phyloP scores from a whole-genome alignment of 2,888 invertebrate genomes.

The Anorthoa munda region DNA sequence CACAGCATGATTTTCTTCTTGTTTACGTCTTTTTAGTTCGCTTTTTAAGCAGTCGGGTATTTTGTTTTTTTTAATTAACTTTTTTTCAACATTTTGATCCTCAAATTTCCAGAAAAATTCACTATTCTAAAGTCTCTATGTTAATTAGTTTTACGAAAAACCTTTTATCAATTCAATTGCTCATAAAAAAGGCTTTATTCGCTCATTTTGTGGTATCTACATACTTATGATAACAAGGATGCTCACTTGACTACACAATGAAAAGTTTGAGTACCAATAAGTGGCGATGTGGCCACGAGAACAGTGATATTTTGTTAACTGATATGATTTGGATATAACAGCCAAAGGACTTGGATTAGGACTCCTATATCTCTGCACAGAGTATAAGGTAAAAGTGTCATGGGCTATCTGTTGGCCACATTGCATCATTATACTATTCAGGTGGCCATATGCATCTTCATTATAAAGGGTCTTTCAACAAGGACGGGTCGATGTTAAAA shows the following conservation, averaged over 20 bases:
- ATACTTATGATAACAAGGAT: slow-evolving; percentile 54
- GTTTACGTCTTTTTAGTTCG: too few species aligned
- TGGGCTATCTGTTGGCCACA: too few species aligned
- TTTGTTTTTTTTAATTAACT: too few species aligned
- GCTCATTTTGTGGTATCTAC: slow-evolving; percentile 31
- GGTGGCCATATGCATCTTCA: too few species aligned
- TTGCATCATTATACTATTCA: too few species aligned
- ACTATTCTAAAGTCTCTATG: not conserved
- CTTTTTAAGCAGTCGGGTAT: too few species aligned
- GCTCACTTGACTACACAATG: slow-evolving; percentile 43
- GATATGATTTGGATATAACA: not conserved
- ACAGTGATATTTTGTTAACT: slow-evolving; percentile 10
- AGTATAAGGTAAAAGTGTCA: too few species aligned
- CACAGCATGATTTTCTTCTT: too few species aligned
- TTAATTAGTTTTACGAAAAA: not conserved
- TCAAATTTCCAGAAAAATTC: not conserved
- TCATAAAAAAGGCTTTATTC: slow-evolving; percentile 14
- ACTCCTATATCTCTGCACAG: not conserved
- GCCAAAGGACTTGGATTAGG: not conserved
- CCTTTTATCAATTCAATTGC: slow-evolving; percentile 2
- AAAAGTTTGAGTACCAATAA: slow-evolving; percentile 60
- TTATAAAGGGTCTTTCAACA: too few species aligned
- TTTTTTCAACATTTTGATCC: not conserved
- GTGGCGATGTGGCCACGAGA: slow-evolving; percentile 47
- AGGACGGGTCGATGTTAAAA: too few species aligned